A percentile compares a stretch with the other conserved stretches of the same genome.
Conservation (phyloP, 37 sponge, comb jelly and placozoan species). For the Geodia barretti region DNA sequence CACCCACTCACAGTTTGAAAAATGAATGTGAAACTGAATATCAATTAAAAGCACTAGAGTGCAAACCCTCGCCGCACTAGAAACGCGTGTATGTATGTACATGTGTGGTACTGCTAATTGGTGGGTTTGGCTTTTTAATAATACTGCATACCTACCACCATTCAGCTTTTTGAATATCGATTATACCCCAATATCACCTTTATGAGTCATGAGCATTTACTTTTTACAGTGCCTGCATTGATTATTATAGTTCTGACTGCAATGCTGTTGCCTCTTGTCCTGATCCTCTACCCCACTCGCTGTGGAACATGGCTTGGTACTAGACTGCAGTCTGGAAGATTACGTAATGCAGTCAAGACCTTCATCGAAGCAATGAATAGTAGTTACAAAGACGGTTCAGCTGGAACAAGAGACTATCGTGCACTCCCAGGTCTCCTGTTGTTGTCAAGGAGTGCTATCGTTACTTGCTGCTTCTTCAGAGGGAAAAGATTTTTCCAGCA, state of each 20-base stretch:
- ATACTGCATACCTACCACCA: too few species aligned
- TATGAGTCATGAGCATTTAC: neutral
- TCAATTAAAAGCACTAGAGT: too few species aligned
- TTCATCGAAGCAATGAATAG: constrained; percentile 33
- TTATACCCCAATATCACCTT: constrained; percentile 5
- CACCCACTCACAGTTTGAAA: too few species aligned
- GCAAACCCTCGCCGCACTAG: too few species aligned
- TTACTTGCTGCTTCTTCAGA: neutral
- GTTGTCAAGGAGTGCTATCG: neutral
- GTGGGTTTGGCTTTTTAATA: too few species aligned
- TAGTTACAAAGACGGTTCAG: constrained; percentile 13
- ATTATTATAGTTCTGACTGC: too few species aligned
- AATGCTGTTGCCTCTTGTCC: constrained; percentile 8
- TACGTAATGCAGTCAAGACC: neutral
- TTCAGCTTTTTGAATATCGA: too few species aligned
- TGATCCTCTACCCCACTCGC: constrained; percentile 11
- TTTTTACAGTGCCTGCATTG: neutral
- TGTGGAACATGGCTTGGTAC: neutral
- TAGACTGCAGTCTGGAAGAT: neutral
- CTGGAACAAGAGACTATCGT: constrained; percentile 9
- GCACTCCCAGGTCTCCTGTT: neutral
- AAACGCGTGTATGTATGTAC: too few species aligned
- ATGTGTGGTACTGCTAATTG: too few species aligned
- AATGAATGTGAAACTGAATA: too few species aligned
- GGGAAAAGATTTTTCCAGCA: neutral